Conservation (phyloP, 2,797 vertebrate genomes). For the Falco concolor region DNA sequence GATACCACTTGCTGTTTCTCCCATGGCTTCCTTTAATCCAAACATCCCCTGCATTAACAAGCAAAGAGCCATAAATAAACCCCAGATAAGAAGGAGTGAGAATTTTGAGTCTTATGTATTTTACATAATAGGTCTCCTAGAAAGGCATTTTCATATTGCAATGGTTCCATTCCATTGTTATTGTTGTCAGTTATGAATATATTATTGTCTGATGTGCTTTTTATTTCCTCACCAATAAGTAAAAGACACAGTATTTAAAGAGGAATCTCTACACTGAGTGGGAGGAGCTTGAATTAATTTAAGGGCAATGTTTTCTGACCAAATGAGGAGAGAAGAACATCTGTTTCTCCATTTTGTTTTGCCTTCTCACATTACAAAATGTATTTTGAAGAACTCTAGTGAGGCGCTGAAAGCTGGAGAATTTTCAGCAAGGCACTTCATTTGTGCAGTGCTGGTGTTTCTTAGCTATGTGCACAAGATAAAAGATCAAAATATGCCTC, state of each 20-base stretch:
- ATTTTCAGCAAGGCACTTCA: neutral
- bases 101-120: neutral
- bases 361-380: neutral
- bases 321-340: neutral
- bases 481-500: neutral
- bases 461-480: neutral
- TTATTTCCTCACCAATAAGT: neutral
- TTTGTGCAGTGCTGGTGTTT: neutral
- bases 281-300: neutral
- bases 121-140: neutral
- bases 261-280: neutral
- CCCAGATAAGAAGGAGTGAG: neutral
- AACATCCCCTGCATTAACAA: neutral
- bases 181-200: neutral
- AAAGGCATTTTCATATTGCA: neutral
- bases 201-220: neutral
- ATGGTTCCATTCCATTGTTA: neutral
- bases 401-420: neutral
- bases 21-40: neutral
- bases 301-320: neutral
- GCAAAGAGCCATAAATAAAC: neutral
- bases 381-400: neutral
- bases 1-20: neutral
- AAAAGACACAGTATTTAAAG: neutral
- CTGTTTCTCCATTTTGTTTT: neutral